Conservation (phyloP, 2,797 vertebrate species). For the Melanotaenia parkinsoni region DNA sequence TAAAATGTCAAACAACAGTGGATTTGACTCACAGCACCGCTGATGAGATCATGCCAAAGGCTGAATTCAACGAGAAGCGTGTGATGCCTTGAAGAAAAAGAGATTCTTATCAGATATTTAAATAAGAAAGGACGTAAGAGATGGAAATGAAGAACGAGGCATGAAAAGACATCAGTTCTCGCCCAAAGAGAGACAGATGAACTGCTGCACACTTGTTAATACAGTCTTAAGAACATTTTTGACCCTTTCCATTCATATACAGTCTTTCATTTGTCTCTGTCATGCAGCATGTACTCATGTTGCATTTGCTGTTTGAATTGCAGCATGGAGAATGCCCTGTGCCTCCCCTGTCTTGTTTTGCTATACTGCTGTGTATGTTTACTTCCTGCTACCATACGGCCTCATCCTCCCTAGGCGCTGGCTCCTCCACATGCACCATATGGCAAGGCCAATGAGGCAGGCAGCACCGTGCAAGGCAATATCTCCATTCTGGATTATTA, state of each 20-base stretch:
- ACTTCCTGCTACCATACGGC: constrained; percentile 77
- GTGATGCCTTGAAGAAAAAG: constrained; percentile 25
- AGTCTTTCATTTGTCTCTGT: constrained; percentile 48
- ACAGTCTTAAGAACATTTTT: constrained; percentile 66
- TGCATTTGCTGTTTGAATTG: constrained; percentile 22
- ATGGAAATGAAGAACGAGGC: constrained; percentile 32
- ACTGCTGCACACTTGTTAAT: constrained; percentile 54
- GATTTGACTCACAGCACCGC: constrained; percentile 42
- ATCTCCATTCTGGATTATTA: constrained; percentile 12
- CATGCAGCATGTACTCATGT: constrained; percentile 11
- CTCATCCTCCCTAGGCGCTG: constrained; percentile 60
- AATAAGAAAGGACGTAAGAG: constrained; percentile 38
- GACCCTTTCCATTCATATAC: constrained; percentile 45
- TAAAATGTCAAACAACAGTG: constrained; percentile 56
- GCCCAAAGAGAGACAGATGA: constrained; percentile 34
- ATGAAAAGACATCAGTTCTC: constrained; percentile 36
- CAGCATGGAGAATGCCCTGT: constrained; percentile 24
- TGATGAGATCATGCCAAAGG: constrained; percentile 33
- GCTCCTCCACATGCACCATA: constrained; percentile 70
- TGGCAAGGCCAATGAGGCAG: constrained; percentile 66
- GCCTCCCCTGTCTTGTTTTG: constrained; percentile 53
- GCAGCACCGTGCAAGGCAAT: constrained; percentile 43
- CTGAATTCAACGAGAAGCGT: constrained; percentile 47
- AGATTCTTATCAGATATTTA: constrained; percentile 56
- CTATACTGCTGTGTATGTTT: constrained; percentile 57